phyloP scores from a whole-genome alignment of 2,888 invertebrate genomes.

The Drosophila buzzatii region DNA sequence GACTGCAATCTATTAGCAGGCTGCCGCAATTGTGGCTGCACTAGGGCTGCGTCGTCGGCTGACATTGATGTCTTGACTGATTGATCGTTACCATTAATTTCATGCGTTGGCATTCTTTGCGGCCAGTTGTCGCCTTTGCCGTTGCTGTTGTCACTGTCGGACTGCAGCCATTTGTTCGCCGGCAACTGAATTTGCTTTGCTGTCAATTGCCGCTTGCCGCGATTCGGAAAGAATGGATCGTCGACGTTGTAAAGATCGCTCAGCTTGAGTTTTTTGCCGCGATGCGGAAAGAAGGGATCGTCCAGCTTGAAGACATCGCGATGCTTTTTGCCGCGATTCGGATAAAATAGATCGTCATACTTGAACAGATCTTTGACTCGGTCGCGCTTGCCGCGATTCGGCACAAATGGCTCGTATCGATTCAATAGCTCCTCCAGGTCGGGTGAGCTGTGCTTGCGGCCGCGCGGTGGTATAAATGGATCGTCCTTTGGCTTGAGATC shows the following conservation, averaged over 20 bases:
- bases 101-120: conserved; percentile 80
- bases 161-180: conserved; percentile 37
- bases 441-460: conserved; percentile 81
- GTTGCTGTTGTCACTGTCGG: conserved; percentile 25
- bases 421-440: conserved; percentile 75
- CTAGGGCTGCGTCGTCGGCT: conserved; percentile 43
- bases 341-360: conserved; percentile 84
- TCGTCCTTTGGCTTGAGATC: conserved; percentile 59
- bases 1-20: conserved; percentile 81
- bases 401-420: conserved; percentile 83
- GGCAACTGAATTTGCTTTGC: conserved; percentile 9
- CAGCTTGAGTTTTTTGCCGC: conserved; percentile 83
- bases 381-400: conserved; percentile 85
- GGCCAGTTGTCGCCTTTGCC: conserved; percentile 65
- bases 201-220: conserved; percentile 64
- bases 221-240: conserved; percentile 84
- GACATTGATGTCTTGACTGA: conserved; percentile 83
- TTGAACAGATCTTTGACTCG: conserved; percentile 84
- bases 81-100: conserved; percentile 83
- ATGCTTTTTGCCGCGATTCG: conserved; percentile 84
- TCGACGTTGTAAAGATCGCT: conserved; percentile 83
- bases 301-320: conserved; percentile 55
- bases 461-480: conserved; percentile 84
- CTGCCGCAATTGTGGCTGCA: conserved; percentile 38
- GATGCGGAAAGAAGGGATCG: conserved; percentile 84